Evolutionary conservation across 2,888 invertebrate genomes (phyloP).

Genomic region (Imbricaverruca yamaguchii): DNA sequence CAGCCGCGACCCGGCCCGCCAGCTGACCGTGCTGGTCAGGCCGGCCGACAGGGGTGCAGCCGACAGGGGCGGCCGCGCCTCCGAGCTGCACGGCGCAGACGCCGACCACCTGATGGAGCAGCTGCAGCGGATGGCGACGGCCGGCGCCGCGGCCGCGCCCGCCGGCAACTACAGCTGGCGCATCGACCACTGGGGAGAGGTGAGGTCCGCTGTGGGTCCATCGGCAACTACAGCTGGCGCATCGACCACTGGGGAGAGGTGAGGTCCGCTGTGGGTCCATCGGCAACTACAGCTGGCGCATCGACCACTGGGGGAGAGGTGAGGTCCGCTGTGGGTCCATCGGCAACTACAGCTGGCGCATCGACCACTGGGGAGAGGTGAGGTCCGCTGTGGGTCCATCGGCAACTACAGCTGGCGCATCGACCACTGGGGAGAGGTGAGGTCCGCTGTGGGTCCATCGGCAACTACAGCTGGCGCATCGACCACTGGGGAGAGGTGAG

Average conservation of each 20-base stretch:
- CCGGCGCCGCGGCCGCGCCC: neutral
- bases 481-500: too few species aligned
- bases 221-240: neutral
- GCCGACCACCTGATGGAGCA: neutral
- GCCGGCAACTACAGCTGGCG: neutral
- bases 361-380: slow-evolving; percentile 38
- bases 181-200: slow-evolving; percentile 36
- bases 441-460: too few species aligned
- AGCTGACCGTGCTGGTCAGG: neutral
- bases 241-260: too few species aligned
- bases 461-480: too few species aligned
- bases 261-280: too few species aligned
- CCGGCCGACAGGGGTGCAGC: neutral
- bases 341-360: neutral
- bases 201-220: slow-evolving; percentile 34
- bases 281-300: too few species aligned
- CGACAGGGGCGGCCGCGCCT: neutral
- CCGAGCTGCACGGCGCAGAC: neutral
- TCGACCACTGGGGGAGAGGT: too few species aligned
- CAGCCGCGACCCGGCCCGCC: neutral
- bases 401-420: neutral
- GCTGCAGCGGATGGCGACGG: neutral
- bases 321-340: too few species aligned
- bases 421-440: too few species aligned
- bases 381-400: too few species aligned